Conservation (phyloP, 2,797 vertebrate genomes). For the Thunnus albacares region DNA sequence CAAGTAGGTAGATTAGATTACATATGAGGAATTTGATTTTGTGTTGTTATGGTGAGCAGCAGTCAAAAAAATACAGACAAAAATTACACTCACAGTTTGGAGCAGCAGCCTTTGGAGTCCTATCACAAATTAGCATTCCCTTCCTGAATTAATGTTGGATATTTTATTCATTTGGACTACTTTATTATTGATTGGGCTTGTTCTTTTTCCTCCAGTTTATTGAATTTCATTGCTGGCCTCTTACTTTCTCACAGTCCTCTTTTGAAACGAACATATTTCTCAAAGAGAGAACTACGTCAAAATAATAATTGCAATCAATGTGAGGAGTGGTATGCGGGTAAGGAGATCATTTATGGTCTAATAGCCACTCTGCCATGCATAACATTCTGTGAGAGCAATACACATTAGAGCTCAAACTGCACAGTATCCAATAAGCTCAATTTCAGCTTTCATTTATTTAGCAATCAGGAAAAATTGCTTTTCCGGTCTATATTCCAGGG, state of each 20-base stretch:
- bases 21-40: too few species aligned
- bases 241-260: conserved; percentile 3
- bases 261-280: conserved; percentile 21
- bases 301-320: conserved; percentile 57
- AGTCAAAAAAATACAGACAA: too few species aligned
- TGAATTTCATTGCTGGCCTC: conserved; percentile 24
- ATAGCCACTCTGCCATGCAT: conserved; percentile 50
- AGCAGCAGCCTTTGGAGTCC: conserved; percentile 23
- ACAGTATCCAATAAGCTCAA: conserved; percentile 58
- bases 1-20: too few species aligned
- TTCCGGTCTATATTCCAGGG: conserved; percentile 57
- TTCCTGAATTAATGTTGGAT: conserved; percentile 39
- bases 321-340: conserved; percentile 35
- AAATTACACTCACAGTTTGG: conserved; percentile 34
- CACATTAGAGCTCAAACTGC: conserved; percentile 40
- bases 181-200: conserved; percentile 40
- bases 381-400: conserved; percentile 31
- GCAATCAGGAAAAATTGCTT: conserved; percentile 69
- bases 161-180: conserved; percentile 55
- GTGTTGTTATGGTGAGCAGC: too few species aligned
- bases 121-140: conserved; percentile 39
- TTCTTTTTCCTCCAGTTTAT: conserved; percentile 27
- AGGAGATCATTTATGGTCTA: conserved; percentile 58
- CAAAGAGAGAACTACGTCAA: conserved; percentile 33
- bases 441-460: conserved; percentile 73